Percentiles rank a stretch among this genome's conserved stretches.
phyloP scores from a whole-genome alignment of 2,113 vertebrate species.

The Furnarius figulus region DNA sequence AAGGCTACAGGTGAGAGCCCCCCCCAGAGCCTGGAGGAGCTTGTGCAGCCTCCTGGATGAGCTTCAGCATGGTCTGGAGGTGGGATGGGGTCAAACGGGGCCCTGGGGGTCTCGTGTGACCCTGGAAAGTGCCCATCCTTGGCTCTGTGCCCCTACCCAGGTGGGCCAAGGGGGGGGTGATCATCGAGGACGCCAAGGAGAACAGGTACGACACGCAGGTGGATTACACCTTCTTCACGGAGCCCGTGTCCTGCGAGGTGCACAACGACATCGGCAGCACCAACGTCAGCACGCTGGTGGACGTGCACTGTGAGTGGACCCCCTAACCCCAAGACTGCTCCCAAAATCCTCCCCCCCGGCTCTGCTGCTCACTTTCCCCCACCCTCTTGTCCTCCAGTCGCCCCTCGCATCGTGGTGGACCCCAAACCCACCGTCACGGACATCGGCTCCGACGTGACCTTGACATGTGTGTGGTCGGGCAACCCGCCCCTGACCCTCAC shows the following conservation, averaged over 20 bases:
- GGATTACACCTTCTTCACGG: slow-evolving; percentile 95
- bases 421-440: slow-evolving; percentile 88
- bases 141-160: slow-evolving; percentile 49
- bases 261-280: slow-evolving; percentile 94
- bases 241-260: slow-evolving; percentile 95
- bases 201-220: slow-evolving; percentile 89
- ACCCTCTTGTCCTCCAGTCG: slow-evolving; percentile 72
- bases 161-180: slow-evolving; percentile 93
- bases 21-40: background rate
- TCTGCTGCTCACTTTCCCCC: background rate
- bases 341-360: accelerated
- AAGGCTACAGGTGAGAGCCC: slow-evolving; percentile 86
- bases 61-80: background rate
- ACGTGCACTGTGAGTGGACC: slow-evolving; percentile 88
- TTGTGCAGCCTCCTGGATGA: background rate
- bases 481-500: slow-evolving; percentile 95
- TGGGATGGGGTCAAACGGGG: accelerated
- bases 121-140: accelerated
- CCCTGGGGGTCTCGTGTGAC: accelerated
- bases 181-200: slow-evolving; percentile 90
- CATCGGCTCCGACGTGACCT: slow-evolving; percentile 89
- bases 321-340: too few relatives aligned
- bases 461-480: slow-evolving; percentile 94
- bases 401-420: slow-evolving; percentile 91
- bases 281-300: slow-evolving; percentile 96